Evolutionary conservation across 2,888 invertebrate species (phyloP).

Genomic region (Nycteola revayana): DNA sequence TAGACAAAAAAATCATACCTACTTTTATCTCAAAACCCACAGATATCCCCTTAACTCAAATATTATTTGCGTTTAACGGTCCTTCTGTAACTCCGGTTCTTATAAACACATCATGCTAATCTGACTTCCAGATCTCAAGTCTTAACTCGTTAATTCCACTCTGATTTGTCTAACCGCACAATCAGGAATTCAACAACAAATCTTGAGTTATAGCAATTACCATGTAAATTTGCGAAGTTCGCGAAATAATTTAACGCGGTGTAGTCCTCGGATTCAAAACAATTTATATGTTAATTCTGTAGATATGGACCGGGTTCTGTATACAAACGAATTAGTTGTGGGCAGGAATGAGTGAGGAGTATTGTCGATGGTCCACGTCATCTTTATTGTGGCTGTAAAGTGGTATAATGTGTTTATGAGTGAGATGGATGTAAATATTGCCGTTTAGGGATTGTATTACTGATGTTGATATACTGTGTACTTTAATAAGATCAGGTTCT

Average conservation of each 20-base stretch:
- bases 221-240: constrained; percentile 80
- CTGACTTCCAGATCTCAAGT: constrained; percentile 50
- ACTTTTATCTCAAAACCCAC: too few relatives aligned
- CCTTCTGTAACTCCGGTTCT: constrained; percentile 26
- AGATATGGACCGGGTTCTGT: constrained; percentile 61
- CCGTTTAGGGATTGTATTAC: too few relatives aligned
- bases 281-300: constrained; percentile 79
- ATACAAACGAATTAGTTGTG: constrained; percentile 37
- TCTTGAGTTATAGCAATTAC: constrained; percentile 81
- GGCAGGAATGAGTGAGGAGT: constrained; percentile 20
- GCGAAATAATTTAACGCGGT: constrained; percentile 78
- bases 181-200: constrained; percentile 76
- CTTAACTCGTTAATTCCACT: constrained; percentile 61
- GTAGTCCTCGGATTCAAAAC: constrained; percentile 77
- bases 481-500: too few relatives aligned
- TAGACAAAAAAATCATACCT: too few relatives aligned
- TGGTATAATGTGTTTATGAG: too few relatives aligned
- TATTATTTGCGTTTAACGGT: constrained; percentile 31
- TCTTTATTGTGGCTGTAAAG: constrained; percentile 5
- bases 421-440: too few relatives aligned
- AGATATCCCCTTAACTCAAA: constrained; percentile 23
- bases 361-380: constrained; percentile 16
- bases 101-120: constrained; percentile 47
- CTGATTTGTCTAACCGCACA: constrained; percentile 69
- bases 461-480: too few relatives aligned